Conservation (phyloP, 1,140 invertebrate species). For the Arctopsyche grandis region DNA sequence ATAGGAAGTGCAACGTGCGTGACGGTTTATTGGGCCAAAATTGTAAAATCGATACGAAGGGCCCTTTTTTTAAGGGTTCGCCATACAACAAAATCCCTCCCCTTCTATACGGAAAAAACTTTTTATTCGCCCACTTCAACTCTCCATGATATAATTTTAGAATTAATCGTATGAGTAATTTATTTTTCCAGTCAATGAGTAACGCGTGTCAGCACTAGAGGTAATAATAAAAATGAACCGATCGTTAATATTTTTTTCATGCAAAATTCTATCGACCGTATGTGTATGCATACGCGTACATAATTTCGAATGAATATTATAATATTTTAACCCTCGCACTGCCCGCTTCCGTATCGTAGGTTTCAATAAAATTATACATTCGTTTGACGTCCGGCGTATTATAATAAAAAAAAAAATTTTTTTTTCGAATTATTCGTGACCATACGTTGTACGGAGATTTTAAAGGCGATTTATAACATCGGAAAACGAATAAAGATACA, state of each 20-base stretch:
- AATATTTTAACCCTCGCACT: background rate
- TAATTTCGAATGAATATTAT: background rate
- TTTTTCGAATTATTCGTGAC: slow-evolving; percentile 22
- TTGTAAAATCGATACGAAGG: slow-evolving; percentile 27
- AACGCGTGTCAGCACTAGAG: background rate
- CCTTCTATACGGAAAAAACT: too few relatives aligned
- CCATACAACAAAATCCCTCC: too few relatives aligned
- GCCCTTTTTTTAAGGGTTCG: background rate
- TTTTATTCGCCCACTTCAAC: too few relatives aligned
- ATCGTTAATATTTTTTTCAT: background rate
- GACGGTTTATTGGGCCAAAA: slow-evolving; percentile 15
- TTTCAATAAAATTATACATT: too few relatives aligned
- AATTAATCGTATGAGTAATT: slow-evolving; percentile 28
- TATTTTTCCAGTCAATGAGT: slow-evolving; percentile 21
- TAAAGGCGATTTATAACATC: slow-evolving; percentile 1
- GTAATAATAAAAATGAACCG: slow-evolving; percentile 3
- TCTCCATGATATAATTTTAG: too few relatives aligned
- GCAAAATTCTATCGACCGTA: too few relatives aligned
- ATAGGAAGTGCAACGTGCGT: slow-evolving; percentile 1
- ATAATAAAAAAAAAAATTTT: background rate
- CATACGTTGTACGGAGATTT: slow-evolving; percentile 7
- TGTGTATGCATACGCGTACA: too few relatives aligned
- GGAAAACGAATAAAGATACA: slow-evolving; percentile 22
- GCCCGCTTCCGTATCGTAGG: too few relatives aligned
- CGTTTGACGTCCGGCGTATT: background rate